Percentiles rank a stretch among this genome's conserved stretches.
Evolutionary conservation across 2,113 vertebrate species (phyloP).

Genomic region (Dasypus novemcinctus): DNA sequence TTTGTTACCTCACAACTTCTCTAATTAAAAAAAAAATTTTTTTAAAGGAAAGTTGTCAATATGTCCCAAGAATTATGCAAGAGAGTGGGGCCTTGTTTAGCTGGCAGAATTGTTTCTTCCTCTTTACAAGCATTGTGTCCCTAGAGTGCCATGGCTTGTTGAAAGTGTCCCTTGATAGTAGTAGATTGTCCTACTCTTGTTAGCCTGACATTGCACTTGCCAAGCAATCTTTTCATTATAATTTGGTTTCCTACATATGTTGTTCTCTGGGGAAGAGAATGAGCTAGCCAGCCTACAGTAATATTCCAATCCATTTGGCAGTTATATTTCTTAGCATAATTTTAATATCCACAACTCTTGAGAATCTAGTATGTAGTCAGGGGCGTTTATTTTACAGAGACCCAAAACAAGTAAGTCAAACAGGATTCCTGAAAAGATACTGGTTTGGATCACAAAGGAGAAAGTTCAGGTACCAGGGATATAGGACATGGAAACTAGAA

Average conservation of each 20-base stretch:
- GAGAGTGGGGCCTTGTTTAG: not conserved
- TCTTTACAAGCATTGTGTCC: constrained; percentile 33
- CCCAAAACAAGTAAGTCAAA: not conserved
- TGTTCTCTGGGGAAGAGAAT: constrained; percentile 4
- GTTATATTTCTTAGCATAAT: constrained; percentile 25
- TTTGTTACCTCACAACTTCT: too few relatives aligned
- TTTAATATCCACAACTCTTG: constrained; percentile 47
- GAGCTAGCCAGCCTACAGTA: not conserved
- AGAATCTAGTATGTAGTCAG: not conserved
- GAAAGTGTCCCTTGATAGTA: not conserved
- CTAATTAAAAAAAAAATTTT: too few relatives aligned
- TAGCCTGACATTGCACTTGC: not conserved
- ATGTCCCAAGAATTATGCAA: not conserved
- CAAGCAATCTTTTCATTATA: constrained; percentile 19
- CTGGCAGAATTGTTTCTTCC: not conserved
- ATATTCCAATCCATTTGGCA: not conserved
- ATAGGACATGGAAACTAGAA: not conserved
- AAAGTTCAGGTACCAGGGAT: not conserved
- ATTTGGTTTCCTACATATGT: constrained; percentile 14
- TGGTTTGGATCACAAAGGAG: not conserved
- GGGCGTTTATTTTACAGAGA: constrained; percentile 37
- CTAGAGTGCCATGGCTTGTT: not conserved
- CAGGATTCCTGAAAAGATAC: not conserved
- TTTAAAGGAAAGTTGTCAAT: not conserved
- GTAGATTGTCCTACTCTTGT: not conserved